Evolutionary conservation across 2,113 vertebrate genomes (phyloP).

Genomic region (Erpornis zantholeuca): DNA sequence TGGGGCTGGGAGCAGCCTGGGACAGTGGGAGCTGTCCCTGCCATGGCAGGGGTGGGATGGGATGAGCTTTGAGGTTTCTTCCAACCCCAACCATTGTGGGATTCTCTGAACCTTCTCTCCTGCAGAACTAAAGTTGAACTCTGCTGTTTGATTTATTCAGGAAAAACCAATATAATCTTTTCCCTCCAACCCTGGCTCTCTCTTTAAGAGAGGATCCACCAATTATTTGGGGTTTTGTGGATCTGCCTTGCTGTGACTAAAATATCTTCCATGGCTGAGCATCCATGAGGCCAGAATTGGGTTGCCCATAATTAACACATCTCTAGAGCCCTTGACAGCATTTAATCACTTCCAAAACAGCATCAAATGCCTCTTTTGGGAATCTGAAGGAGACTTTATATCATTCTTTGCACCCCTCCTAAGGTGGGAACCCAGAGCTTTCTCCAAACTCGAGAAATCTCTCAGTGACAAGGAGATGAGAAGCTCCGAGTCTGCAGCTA

Average conservation of each 20-base stretch:
- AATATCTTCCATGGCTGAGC: not conserved
- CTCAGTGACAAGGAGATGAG: not conserved
- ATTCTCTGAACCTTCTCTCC: not conserved
- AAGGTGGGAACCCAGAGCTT: not conserved
- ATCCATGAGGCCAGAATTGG: not conserved
- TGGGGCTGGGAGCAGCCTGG: not conserved
- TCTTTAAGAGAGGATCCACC: not conserved
- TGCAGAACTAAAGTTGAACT: not conserved
- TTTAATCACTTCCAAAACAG: not conserved
- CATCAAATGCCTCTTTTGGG: not conserved
- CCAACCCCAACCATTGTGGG: not conserved
- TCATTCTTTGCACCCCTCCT: not conserved
- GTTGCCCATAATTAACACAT: not conserved
- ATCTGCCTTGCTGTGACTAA: not conserved
- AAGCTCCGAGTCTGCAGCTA: not conserved
- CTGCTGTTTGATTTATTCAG: not conserved
- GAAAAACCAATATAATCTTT: not conserved
- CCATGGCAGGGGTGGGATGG: not conserved
- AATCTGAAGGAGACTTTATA: not conserved
- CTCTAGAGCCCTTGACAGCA: not conserved
- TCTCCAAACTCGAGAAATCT: not conserved
- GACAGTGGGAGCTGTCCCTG: not conserved
- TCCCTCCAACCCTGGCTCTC: not conserved
- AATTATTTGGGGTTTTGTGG: not conserved
- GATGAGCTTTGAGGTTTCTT: accelerated